Percentiles rank a stretch among this genome's conserved stretches.
Evolutionary conservation across 2,113 vertebrate genomes (phyloP).

Genomic region (Cebidichthys violaceus): DNA sequence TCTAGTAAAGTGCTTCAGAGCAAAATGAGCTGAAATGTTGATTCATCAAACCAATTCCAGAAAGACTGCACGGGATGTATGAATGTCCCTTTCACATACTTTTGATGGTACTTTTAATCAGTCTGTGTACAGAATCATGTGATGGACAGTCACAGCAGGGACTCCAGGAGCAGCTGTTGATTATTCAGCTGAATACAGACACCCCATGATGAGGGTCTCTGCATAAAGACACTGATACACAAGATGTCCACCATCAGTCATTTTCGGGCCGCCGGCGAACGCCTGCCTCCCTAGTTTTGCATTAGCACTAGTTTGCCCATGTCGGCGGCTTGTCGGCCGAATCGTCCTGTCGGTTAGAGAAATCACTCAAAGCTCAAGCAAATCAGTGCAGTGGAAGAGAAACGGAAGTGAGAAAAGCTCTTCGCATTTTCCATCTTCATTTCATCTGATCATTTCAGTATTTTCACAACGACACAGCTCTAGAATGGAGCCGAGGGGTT

Average conservation of each 20-base stretch:
- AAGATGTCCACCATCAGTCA: too few relatives aligned
- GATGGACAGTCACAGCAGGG: background rate
- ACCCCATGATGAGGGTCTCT: background rate
- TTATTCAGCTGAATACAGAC: background rate
- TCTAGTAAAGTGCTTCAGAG: background rate
- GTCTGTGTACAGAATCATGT: background rate
- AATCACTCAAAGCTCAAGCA: background rate
- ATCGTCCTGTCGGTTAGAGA: background rate
- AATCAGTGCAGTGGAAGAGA: background rate
- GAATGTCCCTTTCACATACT: background rate
- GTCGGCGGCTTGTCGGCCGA: too few relatives aligned
- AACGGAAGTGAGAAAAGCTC: too few relatives aligned
- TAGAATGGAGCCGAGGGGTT: background rate
- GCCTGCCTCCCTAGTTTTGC: too few relatives aligned
- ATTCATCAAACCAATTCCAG: background rate
- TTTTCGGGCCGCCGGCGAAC: background rate
- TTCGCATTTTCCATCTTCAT: too few relatives aligned
- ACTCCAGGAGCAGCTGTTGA: background rate
- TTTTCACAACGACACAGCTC: too few relatives aligned
- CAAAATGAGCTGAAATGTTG: background rate
- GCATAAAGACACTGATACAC: background rate
- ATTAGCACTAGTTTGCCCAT: too few relatives aligned
- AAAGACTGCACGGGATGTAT: background rate
- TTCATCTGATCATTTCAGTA: too few relatives aligned
- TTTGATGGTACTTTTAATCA: background rate